Percentiles rank a stretch among this genome's conserved stretches.
Evolutionary conservation across 53 echinoderm and acorn worm genomes (phyloP).

Genomic region (Actinopyga echinites): DNA sequence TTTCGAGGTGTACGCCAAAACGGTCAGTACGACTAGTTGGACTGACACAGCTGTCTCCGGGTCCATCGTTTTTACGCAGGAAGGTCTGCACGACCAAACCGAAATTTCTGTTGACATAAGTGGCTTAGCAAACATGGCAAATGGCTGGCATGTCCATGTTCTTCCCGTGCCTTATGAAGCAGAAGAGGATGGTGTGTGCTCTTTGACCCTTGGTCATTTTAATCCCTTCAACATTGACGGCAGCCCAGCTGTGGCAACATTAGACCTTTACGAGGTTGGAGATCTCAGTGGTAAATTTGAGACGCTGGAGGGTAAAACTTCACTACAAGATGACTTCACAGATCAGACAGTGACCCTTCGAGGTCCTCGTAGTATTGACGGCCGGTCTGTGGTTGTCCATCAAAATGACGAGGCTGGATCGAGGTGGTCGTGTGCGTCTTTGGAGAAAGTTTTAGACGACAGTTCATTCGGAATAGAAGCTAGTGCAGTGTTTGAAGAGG

Average conservation of each 20-base stretch:
- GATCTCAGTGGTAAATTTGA: conserved; percentile 92
- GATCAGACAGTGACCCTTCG: conserved; percentile 76
- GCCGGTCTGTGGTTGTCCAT: conserved; percentile 78
- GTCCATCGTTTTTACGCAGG: conserved; percentile 61
- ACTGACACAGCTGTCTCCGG: conserved; percentile 64
- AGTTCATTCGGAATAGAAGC: conserved; percentile 65
- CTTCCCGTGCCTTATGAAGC: conserved; percentile 67
- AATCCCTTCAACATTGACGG: conserved; percentile 83
- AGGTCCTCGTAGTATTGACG: conserved; percentile 79
- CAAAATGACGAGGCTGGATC: conserved; percentile 66
- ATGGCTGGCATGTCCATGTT: conserved; percentile 86
- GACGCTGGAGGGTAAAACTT: conserved; percentile 46
- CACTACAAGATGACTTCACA: conserved; percentile 29
- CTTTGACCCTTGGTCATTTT: conserved; percentile 69
- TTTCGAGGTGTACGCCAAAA: conserved; percentile 53
- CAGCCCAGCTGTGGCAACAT: conserved; percentile 61
- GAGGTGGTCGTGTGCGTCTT: conserved; percentile 77
- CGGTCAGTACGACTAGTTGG: conserved; percentile 43
- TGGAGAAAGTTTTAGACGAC: conserved; percentile 25
- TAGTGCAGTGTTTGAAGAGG: conserved; percentile 43
- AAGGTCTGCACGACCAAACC: conserved; percentile 59
- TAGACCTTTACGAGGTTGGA: conserved; percentile 87
- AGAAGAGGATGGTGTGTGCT: conserved; percentile 54
- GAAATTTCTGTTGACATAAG: conserved; percentile 48
- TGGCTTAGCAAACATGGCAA: conserved; percentile 61